Evolutionary conservation across 2,113 vertebrate species (phyloP).

Genomic region (Aspidoscelis tigris): DNA sequence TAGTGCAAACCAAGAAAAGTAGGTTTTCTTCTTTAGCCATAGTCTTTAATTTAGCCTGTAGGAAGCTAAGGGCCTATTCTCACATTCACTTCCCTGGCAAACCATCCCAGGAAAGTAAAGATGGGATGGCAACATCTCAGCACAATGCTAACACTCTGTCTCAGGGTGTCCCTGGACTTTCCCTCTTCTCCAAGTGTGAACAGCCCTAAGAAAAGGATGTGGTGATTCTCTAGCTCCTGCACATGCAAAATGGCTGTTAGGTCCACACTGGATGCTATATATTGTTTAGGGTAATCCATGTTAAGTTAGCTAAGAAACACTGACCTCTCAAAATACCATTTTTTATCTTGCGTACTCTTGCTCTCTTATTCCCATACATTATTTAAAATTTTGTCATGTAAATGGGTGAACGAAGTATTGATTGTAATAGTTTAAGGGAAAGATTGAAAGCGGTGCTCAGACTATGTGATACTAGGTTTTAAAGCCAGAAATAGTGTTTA

Average conservation of each 20-base stretch:
- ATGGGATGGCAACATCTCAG: no score
- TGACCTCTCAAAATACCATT: not conserved
- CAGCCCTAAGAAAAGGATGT: not conserved
- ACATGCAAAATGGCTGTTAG: not conserved
- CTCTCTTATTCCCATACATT: not conserved
- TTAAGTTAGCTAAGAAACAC: not conserved
- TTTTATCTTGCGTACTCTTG: not conserved
- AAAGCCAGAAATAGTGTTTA: not conserved
- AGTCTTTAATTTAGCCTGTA: not conserved
- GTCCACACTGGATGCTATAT: not conserved
- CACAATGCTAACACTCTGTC: no score
- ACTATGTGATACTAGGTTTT: not conserved
- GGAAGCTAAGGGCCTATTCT: no score
- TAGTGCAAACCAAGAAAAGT: not conserved
- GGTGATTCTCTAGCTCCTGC: not conserved
- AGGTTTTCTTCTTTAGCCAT: not conserved
- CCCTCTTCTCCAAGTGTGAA: no score
- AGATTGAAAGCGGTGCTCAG: not conserved
- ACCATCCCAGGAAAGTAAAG: no score
- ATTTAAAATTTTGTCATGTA: not conserved
- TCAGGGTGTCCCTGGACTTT: no score
- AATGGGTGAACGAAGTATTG: not conserved
- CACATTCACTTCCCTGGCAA: no score
- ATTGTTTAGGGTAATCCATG: no score
- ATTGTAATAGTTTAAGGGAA: slow-evolving; percentile 1